Conservation (phyloP, 2,888 invertebrate genomes). For the Drosophila falleni region DNA sequence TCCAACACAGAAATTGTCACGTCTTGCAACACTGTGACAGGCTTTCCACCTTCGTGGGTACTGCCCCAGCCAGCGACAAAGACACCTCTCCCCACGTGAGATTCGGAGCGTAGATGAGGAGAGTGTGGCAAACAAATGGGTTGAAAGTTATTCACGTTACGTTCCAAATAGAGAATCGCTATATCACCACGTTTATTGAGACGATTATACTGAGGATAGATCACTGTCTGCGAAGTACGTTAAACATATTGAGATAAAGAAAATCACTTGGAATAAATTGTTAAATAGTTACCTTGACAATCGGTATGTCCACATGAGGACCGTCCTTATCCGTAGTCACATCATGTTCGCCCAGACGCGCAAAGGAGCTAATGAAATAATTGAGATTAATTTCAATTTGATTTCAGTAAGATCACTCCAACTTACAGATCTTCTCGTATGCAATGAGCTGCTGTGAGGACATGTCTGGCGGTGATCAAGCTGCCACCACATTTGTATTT, state of each 20-base stretch:
- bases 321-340: slow-evolving; percentile 87
- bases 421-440: slow-evolving; percentile 80
- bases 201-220: slow-evolving; percentile 76
- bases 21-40: slow-evolving; percentile 88
- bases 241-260: neutral
- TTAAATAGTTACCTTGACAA: slow-evolving; percentile 86
- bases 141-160: slow-evolving; percentile 87
- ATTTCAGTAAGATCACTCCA: accelerated
- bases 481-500: slow-evolving; percentile 86
- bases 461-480: slow-evolving; percentile 86
- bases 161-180: slow-evolving; percentile 89
- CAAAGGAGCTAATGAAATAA: slow-evolving; percentile 79
- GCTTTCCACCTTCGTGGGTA: slow-evolving; percentile 87
- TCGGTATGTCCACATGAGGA: slow-evolving; percentile 87
- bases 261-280: neutral
- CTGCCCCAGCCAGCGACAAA: slow-evolving; percentile 90
- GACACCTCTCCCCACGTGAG: slow-evolving; percentile 87
- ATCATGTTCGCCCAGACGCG: slow-evolving; percentile 92
- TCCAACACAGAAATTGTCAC: slow-evolving; percentile 90
- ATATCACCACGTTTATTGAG: slow-evolving; percentile 90
- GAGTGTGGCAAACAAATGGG: slow-evolving; percentile 92
- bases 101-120: slow-evolving; percentile 86
- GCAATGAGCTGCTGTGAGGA: slow-evolving; percentile 88
- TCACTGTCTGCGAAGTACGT: slow-evolving; percentile 53
- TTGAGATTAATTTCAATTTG: neutral